Percentiles rank a stretch among this genome's conserved stretches.
Evolutionary conservation across 2,797 vertebrate genomes (phyloP).

Genomic region (Spheniscus humboldti): DNA sequence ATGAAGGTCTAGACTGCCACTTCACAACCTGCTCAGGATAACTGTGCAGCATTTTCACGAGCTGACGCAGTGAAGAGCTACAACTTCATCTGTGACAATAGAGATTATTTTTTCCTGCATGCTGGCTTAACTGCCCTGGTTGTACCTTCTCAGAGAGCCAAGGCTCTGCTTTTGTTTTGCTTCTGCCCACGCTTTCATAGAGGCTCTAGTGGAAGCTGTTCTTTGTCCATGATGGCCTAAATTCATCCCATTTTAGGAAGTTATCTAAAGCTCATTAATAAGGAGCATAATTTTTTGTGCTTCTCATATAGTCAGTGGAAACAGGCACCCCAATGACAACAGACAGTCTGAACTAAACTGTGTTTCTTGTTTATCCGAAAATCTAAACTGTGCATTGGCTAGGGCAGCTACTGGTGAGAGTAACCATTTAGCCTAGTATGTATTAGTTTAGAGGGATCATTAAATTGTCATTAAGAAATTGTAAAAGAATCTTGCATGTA

Average conservation of each 20-base stretch:
- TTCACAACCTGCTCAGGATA: background rate
- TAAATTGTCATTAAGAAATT: background rate
- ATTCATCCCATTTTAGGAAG: background rate
- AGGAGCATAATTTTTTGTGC: background rate
- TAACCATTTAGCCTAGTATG: background rate
- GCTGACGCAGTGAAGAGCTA: background rate
- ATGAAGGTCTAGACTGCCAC: background rate
- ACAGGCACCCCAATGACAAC: background rate
- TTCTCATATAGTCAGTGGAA: background rate
- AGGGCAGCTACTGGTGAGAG: background rate
- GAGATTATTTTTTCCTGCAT: background rate
- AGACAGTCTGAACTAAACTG: background rate
- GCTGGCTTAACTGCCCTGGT: background rate
- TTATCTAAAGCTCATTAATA: background rate
- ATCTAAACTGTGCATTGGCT: background rate
- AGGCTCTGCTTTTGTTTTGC: background rate
- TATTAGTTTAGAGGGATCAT: background rate
- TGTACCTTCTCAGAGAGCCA: background rate
- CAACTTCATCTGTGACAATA: background rate
- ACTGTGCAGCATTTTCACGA: background rate
- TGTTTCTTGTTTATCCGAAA: background rate
- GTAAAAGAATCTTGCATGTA: background rate
- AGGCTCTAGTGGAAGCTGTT: background rate
- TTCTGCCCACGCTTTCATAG: background rate
- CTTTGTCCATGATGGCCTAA: background rate